Evolutionary conservation across 2,113 vertebrate species (phyloP).

Genomic region (Actenoides hombroni): DNA sequence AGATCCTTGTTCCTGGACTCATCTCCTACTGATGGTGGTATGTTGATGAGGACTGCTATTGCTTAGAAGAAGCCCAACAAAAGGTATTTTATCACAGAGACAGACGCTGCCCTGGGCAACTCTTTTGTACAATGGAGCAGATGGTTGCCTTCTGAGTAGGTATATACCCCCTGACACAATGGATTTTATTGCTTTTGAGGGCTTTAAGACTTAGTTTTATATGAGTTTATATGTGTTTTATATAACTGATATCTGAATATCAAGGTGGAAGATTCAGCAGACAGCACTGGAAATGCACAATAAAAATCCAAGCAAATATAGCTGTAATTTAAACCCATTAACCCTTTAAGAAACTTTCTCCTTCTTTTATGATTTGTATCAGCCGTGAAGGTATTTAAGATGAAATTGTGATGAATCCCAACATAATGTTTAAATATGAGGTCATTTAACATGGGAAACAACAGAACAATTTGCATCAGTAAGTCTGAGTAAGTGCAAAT

Average conservation of each 20-base stretch:
- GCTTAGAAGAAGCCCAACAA: not conserved
- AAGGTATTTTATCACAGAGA: not conserved
- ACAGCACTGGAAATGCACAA: not conserved
- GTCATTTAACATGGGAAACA: not conserved
- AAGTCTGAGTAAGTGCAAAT: not conserved
- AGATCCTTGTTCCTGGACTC: not conserved
- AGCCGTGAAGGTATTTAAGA: not conserved
- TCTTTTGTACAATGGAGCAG: not conserved
- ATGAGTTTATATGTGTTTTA: not conserved
- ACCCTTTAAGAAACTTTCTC: not conserved
- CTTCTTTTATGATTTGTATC: not conserved
- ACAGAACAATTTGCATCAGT: not conserved
- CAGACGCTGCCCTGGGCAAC: fast-evolving
- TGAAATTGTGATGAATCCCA: not conserved
- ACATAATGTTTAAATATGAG: fast-evolving
- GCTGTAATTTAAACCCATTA: not conserved
- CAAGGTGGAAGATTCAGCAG: not conserved
- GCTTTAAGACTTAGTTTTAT: not conserved
- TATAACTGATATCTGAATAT: not conserved
- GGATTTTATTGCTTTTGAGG: not conserved
- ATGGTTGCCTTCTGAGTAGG: not conserved
- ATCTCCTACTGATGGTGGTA: fast-evolving
- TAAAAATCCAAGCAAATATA: not conserved
- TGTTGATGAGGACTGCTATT: not conserved
- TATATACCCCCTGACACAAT: fast-evolving